phyloP scores from a whole-genome alignment of 1,140 invertebrate genomes.

The Drosophila orena region DNA sequence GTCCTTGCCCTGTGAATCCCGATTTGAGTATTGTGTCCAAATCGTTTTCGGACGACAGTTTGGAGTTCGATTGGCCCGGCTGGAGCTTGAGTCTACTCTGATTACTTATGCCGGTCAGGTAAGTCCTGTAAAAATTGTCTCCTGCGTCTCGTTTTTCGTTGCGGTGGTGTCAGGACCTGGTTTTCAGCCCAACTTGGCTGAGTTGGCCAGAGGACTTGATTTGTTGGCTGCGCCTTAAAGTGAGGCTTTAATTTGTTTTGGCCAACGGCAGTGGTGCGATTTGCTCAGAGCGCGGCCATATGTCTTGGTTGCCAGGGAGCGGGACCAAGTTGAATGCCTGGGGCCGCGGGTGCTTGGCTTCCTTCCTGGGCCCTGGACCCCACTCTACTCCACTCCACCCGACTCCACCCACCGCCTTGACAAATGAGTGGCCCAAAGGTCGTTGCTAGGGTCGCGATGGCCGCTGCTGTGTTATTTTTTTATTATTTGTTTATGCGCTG shows the following conservation, averaged over 20 bases:
- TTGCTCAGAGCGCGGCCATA: slow-evolving; percentile 50
- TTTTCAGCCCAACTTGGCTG: slow-evolving; percentile 13
- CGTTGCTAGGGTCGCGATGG: slow-evolving; percentile 73
- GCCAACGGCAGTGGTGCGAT: slow-evolving; percentile 24
- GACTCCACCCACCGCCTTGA: slow-evolving; percentile 44
- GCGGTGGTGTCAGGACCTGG: neutral
- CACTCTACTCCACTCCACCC: neutral
- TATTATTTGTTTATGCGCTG: slow-evolving; percentile 80
- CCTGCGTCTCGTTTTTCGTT: slow-evolving; percentile 3
- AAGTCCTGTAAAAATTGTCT: slow-evolving; percentile 74
- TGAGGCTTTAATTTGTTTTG: slow-evolving; percentile 76
- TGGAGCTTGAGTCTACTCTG: slow-evolving; percentile 15
- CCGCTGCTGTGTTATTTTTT: slow-evolving; percentile 34
- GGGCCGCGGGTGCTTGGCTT: slow-evolving; percentile 45
- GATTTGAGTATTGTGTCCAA: slow-evolving; percentile 57
- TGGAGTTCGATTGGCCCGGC: slow-evolving; percentile 68
- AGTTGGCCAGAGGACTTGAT: slow-evolving; percentile 46
- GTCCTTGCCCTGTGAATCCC: slow-evolving; percentile 24
- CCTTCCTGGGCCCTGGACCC: slow-evolving; percentile 31
- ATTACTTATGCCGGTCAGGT: slow-evolving; percentile 82
- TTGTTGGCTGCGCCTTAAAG: slow-evolving; percentile 66
- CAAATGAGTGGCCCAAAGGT: slow-evolving; percentile 76
- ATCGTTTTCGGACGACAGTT: slow-evolving; percentile 79
- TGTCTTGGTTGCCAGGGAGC: slow-evolving; percentile 51
- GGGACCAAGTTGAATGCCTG: slow-evolving; percentile 26